Base-by-base conservation (phyloP, 2,113 vertebrate species). In the Lamprotornis superbus region DNA sequence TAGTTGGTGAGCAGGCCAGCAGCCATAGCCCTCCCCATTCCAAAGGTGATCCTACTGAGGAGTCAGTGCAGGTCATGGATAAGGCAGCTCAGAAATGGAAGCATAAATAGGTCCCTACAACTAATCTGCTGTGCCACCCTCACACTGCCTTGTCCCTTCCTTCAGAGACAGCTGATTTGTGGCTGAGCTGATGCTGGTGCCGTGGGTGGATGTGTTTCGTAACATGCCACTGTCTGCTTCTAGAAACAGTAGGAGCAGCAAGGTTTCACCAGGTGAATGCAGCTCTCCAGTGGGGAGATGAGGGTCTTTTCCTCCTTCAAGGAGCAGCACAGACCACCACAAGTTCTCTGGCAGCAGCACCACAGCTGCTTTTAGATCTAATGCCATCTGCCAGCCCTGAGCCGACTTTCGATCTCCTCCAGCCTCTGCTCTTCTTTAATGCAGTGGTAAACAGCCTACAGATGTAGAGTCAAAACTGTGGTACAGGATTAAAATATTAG, bases 91-190 rank as follows among this genome's bases (percentile, higher is more conserved):
- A 1, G 79, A 80, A 88, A 61, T 33, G 70, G 79, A 69, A 57
- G 40, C 28, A 1, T 40, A 89, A 89, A 79, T 94, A 86, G 73
- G 87, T 76, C 47, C 60, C 50, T 40, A 42, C 25, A 15, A 33
- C 49, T 96, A 94, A 95, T 96, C 95, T 95, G 65, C 83, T 89
- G 75, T 91, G 69, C 95, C 71, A 60, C 89, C 89, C 92, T 96
- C 24, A 0, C 3, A 0, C 27, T 59, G 61, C 86, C 69, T 87
- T 2, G 21, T 71, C 76, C 87, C 77, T 64, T 71, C 49, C 69
- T 79, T 35, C 57, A 53, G 69, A 24, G 74, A 11, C 42, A 71
- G 53, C 52, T 0, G 6, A 73, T 90, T 73, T 94, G 77, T 24
- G 46, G 67, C 44, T 0, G 1, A 31, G 57, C 59, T 60, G 61